Percentiles rank a stretch among this genome's conserved stretches.
These are phyloP conservation scores for Drosophila mauritiana DNA, from an alignment of 1,140 invertebrate species.

Conservation along the genomic window DNA sequence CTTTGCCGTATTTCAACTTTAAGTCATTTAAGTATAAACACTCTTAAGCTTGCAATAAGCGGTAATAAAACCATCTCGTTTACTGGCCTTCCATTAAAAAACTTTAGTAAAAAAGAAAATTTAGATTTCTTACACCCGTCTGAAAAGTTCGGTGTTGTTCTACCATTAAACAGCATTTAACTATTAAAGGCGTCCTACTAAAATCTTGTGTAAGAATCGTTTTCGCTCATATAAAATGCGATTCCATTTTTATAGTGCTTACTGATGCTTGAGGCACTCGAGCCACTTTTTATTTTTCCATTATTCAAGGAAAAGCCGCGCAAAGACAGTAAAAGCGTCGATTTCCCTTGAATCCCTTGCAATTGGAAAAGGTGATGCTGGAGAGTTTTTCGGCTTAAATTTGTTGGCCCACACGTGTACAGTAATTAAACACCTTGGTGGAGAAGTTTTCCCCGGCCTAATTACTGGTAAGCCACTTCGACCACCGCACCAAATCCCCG, in stretches of 20 bases:
- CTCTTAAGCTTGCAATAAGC: not conserved
- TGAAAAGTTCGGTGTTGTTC: conserved; percentile 2
- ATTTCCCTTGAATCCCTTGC: conserved; percentile 6
- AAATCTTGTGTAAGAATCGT: conserved; percentile 22
- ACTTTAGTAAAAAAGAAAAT: conserved; percentile 14
- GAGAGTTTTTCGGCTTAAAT: not conserved
- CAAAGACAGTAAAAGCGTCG: conserved; percentile 7
- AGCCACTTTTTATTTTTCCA: conserved; percentile 6
- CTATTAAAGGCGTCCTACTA: conserved; percentile 13
- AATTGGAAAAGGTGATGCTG: conserved; percentile 9
- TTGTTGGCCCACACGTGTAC: conserved; percentile 27
- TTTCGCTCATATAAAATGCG: conserved; percentile 7
- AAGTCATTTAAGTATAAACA: no score
- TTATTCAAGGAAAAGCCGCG: conserved; percentile 9
- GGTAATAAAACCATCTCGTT: conserved; percentile 1
- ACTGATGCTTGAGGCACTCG: not conserved
- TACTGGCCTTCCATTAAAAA: not conserved
- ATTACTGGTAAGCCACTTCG: conserved; percentile 32
- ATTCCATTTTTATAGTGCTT: conserved; percentile 17
- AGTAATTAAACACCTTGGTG: conserved; percentile 27
- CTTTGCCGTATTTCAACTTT: not conserved
- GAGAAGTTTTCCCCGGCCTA: conserved; percentile 35
- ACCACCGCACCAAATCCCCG: conserved; percentile 18
- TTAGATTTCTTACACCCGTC: not conserved
- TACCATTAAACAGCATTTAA: conserved; percentile 15